Base-by-base conservation (phyloP, 2,113 vertebrate species). In the Tiliqua scincoides region DNA sequence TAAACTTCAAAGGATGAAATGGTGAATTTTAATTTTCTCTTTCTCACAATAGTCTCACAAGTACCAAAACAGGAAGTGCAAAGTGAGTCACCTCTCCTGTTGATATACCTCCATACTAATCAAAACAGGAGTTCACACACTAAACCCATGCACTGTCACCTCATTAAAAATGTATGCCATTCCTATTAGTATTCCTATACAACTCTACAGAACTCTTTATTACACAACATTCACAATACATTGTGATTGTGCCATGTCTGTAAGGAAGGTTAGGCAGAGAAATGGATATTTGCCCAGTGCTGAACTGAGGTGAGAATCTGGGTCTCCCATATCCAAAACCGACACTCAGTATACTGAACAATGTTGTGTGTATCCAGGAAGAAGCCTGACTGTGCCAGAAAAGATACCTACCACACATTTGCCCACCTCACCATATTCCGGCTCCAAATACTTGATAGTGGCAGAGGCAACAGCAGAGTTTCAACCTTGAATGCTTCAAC, bases 381-480 rank as follows among this genome's bases (percentile, higher is more conserved):
- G 35, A 62, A 79, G 23, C 3, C 7, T 10, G 43, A 73, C 11
- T 14, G 71, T 23, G 30, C 32, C 11, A 32, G 75, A 61, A 78
- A 61, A 54, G 9, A 59, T 92, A 92, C 92, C 91, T 94, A 92
- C 91, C 87, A 93, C 77, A 93, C 87, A 18, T 89, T 94, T 92
- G 43, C 43, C 92, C 87, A 93, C 81, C 90, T 92, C 91, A 86
- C 87, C 91, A 68, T 32, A 32, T 91, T 91, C 93, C 93, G 94
- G 93, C 93, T 95, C 90, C 88, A 93, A 93, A 92, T 91, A 93
- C 92, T 93, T 94, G 89, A 87, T 83, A 91, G 79, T 87, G 89
- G 87, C 92, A 90, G 70, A 91, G 88, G 92, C 54, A 57, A 93
- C 14, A 15, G 30, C 14, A 32, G n/a, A 68, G 30, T n/a, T 15